Conservation (phyloP, 2,888 invertebrate genomes). For the Masnerella sp. region DNA sequence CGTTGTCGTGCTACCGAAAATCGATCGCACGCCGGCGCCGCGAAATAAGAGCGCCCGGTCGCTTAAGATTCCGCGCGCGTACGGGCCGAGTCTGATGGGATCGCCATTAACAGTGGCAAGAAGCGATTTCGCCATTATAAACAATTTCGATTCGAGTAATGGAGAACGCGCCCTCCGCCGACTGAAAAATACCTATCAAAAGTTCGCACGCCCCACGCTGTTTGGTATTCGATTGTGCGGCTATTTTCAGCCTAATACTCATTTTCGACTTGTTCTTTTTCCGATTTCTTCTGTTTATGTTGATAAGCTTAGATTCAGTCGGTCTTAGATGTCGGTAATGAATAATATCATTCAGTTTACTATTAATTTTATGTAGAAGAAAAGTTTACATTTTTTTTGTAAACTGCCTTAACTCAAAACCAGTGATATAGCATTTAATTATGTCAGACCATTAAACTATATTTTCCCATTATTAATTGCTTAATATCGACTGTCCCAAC, state of each 20-base stretch:
- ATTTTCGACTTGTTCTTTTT: conserved; percentile 12
- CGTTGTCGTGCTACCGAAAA: conserved; percentile 23
- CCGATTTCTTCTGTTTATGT: no score
- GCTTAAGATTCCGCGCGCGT: conserved; percentile 52
- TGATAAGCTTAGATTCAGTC: no score
- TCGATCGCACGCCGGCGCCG: conserved; percentile 37
- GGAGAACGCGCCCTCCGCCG: conserved; percentile 28
- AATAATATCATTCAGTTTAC: no score
- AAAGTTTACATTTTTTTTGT: no score
- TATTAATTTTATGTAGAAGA: no score
- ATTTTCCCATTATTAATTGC: no score
- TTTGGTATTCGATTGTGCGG: conserved; percentile 12
- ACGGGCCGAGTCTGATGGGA: conserved; percentile 48
- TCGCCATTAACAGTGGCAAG: conserved; percentile 57
- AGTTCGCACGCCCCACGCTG: conserved; percentile 1
- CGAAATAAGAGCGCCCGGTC: conserved; percentile 32
- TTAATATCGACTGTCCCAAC: no score
- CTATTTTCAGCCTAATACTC: conserved; percentile 9
- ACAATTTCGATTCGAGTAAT: conserved; percentile 52
- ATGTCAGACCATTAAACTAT: no score
- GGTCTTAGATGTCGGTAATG: no score
- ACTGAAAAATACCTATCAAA: conserved; percentile 53
- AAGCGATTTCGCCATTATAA: conserved; percentile 56
- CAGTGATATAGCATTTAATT: no score
- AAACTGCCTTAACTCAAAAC: no score